Evolutionary conservation across 2,888 invertebrate species (phyloP), one percentile per base, ranked within the genome.

Genomic region (Stegana nigrithorax): DNA sequence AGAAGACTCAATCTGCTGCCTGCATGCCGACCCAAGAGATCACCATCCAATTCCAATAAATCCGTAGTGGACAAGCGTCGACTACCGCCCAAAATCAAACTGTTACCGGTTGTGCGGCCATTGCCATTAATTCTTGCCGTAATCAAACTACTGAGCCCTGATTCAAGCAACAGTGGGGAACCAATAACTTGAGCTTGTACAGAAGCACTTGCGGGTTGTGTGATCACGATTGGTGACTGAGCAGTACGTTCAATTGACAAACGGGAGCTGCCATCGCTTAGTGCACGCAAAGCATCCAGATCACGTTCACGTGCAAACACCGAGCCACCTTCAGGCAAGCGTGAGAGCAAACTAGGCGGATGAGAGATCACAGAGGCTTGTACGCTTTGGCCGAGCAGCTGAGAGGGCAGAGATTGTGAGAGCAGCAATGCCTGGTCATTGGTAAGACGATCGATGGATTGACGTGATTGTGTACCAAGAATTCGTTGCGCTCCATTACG

Each of bases 401-500:
- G 74, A 3, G 65, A 63, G 19, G 83, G 84, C 36, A 84, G 67
- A 7, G 70, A 65, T 36, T 80, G 81, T 1, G 83, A 69, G 2
- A 81, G 57, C 0, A 81, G 67, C 14, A 84, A 44, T 1, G 82
- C 80, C 64, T 83, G 81, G 4, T 75, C 78, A 50, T 72, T 77
- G 55, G 70, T 70, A 3, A 83, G 65, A 26, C 79, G 80, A 5
- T 83, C 81, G 19, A 82, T 73, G 2, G 73, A 69, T 60, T 80
- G 80, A 10, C 72, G 68, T 14, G 70, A 60, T 5, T 74, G 87
- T 81, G 83, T 85, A 64, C 80, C 80, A 14, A 78, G 87, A 85
- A 87, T 87, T 83, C 87, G 78, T 44, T 69, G 78, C 8, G 44
- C 81, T 75, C 88, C 87, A 10, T 55, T 57, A 50, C 71, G 66